A percentile compares a stretch with the other conserved stretches of the same genome.
Evolutionary conservation across 2,113 vertebrate species (phyloP).

Genomic region (Oreamnos americanus): DNA sequence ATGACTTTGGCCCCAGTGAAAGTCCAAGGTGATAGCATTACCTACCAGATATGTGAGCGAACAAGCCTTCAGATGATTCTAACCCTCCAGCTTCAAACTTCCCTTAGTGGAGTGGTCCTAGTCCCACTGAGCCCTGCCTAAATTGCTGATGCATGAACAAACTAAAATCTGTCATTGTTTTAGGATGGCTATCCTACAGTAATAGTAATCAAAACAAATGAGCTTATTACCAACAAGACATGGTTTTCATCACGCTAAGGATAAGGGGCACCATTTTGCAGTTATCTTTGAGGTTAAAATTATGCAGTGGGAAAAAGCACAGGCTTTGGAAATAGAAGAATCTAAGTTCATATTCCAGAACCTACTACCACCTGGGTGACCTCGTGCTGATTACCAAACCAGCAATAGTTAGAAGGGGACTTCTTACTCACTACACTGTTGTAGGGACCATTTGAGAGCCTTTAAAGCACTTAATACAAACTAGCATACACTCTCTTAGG

Average conservation of each 20-base stretch:
- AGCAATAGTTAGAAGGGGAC: not conserved
- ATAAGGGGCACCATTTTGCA: not conserved
- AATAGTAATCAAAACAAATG: not conserved
- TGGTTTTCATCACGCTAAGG: not conserved
- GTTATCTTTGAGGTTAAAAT: not conserved
- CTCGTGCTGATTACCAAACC: not conserved
- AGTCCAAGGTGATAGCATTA: not conserved
- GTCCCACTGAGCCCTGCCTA: not conserved
- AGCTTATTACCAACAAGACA: not conserved
- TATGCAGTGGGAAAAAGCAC: not conserved
- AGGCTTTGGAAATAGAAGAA: not conserved
- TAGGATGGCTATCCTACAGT: not conserved
- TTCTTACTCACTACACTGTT: not conserved
- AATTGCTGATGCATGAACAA: not conserved
- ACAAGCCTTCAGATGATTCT: not conserved
- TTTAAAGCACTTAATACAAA: not conserved
- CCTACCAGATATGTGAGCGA: not conserved
- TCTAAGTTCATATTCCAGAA: not conserved
- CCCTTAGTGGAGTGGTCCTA: not conserved
- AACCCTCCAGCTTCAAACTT: not conserved
- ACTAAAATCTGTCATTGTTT: not conserved
- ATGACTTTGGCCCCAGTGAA: too few species aligned
- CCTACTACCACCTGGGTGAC: not conserved
- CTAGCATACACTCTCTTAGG: not conserved
- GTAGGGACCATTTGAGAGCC: not conserved